Evolutionary conservation across 2,888 invertebrate species (phyloP).

Genomic region (Synanthedon vespiformis): DNA sequence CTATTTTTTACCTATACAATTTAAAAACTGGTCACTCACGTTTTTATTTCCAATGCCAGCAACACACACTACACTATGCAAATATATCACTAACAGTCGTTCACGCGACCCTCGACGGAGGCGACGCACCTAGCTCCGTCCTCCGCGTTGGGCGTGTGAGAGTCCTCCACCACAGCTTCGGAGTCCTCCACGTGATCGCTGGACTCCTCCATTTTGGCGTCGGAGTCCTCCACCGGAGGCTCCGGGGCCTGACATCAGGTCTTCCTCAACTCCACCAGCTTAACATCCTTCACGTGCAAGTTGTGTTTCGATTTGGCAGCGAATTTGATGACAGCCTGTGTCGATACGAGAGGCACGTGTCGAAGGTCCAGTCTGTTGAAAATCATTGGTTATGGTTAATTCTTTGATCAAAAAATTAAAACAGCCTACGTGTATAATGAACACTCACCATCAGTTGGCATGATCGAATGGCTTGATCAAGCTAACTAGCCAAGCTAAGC

Average conservation of each 20-base stretch:
- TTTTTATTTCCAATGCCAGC: conserved; percentile 13
- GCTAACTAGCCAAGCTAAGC: no score
- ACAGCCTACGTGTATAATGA: background rate
- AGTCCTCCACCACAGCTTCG: background rate
- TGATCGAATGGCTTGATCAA: no score
- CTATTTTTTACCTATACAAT: no score
- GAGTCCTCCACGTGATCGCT: background rate
- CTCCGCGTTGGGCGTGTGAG: background rate
- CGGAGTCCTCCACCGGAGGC: conserved; percentile 5
- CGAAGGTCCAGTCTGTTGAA: conserved; percentile 77
- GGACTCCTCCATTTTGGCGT: conserved; percentile 3
- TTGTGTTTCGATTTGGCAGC: conserved; percentile 84
- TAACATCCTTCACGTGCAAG: conserved; percentile 83
- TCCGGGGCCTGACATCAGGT: conserved; percentile 44
- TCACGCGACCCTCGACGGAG: background rate
- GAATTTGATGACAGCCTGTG: conserved; percentile 85
- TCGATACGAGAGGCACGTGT: conserved; percentile 83
- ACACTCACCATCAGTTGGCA: no score
- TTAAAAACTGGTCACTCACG: conserved; percentile 1
- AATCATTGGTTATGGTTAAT: background rate
- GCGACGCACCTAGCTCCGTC: background rate
- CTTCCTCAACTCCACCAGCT: conserved; percentile 75
- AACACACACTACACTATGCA: conserved; percentile 11
- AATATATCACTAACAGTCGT: conserved; percentile 11
- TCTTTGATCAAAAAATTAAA: background rate